phyloP scores from a whole-genome alignment of 2,888 invertebrate genomes.

The Eudemis profundana region DNA sequence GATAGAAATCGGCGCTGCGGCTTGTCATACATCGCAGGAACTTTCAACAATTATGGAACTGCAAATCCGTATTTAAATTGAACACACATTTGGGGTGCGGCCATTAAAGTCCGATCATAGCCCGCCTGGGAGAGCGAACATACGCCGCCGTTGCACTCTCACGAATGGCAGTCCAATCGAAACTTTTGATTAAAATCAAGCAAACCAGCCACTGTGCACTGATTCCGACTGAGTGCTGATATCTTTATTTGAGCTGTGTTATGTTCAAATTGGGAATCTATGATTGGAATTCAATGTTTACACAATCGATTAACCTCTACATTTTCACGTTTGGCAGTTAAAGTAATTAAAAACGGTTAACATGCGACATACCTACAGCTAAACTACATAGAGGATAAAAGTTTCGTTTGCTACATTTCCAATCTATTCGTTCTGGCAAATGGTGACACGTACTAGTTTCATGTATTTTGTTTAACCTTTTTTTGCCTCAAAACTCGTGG shows the following conservation, averaged over 20 bases:
- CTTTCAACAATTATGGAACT: slow-evolving; percentile 74
- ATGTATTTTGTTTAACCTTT: slow-evolving; percentile 10
- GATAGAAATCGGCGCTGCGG: slow-evolving; percentile 52
- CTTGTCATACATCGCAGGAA: slow-evolving; percentile 58
- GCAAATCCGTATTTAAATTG: slow-evolving; percentile 77
- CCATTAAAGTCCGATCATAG: slow-evolving; percentile 74
- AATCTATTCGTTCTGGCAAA: slow-evolving; percentile 19
- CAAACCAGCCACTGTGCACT: slow-evolving; percentile 70
- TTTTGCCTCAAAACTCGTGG: slow-evolving; percentile 29
- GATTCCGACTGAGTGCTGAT: slow-evolving; percentile 70
- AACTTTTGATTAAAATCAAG: slow-evolving; percentile 85
- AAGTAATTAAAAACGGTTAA: slow-evolving; percentile 21
- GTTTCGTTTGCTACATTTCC: neutral
- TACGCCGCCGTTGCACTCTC: slow-evolving; percentile 69
- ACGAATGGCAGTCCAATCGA: slow-evolving; percentile 78
- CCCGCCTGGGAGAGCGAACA: slow-evolving; percentile 57
- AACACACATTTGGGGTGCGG: slow-evolving; percentile 73
- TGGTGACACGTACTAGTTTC: slow-evolving; percentile 6
- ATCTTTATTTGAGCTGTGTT: slow-evolving; percentile 82
- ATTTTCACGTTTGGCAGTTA: slow-evolving; percentile 13
- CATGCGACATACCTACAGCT: neutral
- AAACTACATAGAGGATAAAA: neutral
- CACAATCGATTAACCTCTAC: slow-evolving; percentile 67
- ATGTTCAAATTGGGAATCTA: slow-evolving; percentile 70
- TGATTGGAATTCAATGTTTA: slow-evolving; percentile 69